phyloP scores from a whole-genome alignment of 2,113 vertebrate genomes.

The Halcyon senegalensis region DNA sequence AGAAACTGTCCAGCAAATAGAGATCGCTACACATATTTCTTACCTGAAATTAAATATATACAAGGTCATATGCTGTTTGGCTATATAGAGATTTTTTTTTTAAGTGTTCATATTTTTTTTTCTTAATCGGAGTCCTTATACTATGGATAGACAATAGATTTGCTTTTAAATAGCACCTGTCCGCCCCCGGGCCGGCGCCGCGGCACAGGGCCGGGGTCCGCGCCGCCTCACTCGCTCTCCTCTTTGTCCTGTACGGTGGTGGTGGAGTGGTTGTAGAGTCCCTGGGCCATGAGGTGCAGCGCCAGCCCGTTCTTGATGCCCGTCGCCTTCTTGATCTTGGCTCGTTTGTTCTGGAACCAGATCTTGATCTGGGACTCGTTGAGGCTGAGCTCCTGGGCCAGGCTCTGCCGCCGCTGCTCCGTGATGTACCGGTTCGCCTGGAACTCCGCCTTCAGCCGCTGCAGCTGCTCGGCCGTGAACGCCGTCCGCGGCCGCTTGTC shows the following conservation, averaged over 20 bases:
- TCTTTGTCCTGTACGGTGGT: slow-evolving; percentile 96
- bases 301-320: slow-evolving; percentile 90
- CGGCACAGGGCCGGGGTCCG: slow-evolving; percentile 2
- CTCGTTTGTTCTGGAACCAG: slow-evolving; percentile 92
- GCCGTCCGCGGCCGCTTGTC: slow-evolving; percentile 92
- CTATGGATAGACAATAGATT: slow-evolving; percentile 89
- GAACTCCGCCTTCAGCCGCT: slow-evolving; percentile 90
- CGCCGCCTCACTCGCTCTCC: slow-evolving; percentile 85
- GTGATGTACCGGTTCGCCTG: slow-evolving; percentile 91
- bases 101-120: slow-evolving; percentile 74
- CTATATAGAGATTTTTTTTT: slow-evolving; percentile 88
- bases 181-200: slow-evolving; percentile 64
- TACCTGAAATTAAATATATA: slow-evolving; percentile 98
- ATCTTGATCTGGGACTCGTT: slow-evolving; percentile 94
- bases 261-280: slow-evolving; percentile 93
- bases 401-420: slow-evolving; percentile 88
- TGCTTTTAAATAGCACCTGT: slow-evolving; percentile 88
- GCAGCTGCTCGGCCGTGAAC: slow-evolving; percentile 91
- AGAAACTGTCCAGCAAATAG: slow-evolving; percentile 84
- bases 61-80: slow-evolving; percentile 93
- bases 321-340: slow-evolving; percentile 90
- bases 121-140: slow-evolving; percentile 81
- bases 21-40: slow-evolving; percentile 84
- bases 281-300: slow-evolving; percentile 91
- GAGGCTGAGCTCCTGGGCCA: slow-evolving; percentile 89